These are phyloP conservation scores for Drosophila pandora DNA, from an alignment of 1,140 invertebrate species.

Conservation along the genomic window DNA sequence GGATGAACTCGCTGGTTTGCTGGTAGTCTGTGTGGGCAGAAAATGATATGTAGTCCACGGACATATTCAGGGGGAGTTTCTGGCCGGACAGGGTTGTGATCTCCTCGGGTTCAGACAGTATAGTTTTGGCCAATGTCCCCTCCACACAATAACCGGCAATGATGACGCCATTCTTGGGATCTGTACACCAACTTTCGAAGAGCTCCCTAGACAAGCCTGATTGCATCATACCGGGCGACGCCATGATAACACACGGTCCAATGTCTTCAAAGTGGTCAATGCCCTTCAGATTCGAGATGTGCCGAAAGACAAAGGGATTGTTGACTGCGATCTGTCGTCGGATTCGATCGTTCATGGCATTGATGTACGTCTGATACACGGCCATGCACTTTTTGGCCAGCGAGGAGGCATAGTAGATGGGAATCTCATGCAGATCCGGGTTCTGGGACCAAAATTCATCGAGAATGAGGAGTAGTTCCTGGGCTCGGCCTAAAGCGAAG, in stretches of 20 bases:
- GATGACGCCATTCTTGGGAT: constrained; percentile 98
- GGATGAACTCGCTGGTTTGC: constrained; percentile 99
- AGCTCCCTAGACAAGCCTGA: constrained; percentile 98
- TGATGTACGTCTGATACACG: constrained; percentile 99
- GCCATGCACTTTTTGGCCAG: constrained; percentile 99
- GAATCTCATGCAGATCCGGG: constrained; percentile 99
- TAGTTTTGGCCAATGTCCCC: constrained; percentile 98
- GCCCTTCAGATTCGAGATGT: constrained; percentile 99
- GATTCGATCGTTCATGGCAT: constrained; percentile 99
- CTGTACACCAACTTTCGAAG: constrained; percentile 99
- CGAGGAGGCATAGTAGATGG: constrained; percentile 99
- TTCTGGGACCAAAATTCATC: constrained; percentile 99
- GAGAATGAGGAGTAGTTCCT: constrained; percentile 97
- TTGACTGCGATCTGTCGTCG: constrained; percentile 97
- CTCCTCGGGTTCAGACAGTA: constrained; percentile 99
- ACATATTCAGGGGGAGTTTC: constrained; percentile 98
- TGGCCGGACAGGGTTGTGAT: constrained; percentile 97
- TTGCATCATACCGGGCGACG: constrained; percentile 99
- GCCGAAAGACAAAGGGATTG: constrained; percentile 99
- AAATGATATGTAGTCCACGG: constrained; percentile 99
- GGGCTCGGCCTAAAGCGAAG: constrained; percentile 98
- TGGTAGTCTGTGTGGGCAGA: constrained; percentile 99
- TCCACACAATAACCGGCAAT: constrained; percentile 99
- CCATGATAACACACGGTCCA: constrained; percentile 99
- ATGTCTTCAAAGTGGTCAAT: constrained; percentile 99